Conservation (phyloP, 2,797 vertebrate genomes). For the Channa striata region DNA sequence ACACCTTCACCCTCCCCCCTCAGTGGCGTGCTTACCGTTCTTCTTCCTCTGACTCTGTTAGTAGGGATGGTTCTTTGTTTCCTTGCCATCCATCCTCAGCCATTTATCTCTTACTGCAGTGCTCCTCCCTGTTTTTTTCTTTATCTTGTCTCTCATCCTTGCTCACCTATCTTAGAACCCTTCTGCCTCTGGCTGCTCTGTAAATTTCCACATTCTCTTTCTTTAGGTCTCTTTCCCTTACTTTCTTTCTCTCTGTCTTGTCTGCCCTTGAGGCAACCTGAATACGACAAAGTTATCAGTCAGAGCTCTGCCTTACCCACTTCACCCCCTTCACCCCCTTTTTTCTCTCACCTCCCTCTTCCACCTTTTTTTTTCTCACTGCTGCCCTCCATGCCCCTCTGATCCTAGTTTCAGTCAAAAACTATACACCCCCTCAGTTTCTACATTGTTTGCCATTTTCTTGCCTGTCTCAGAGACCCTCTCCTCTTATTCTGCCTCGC, state of each 20-base stretch:
- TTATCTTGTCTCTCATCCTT: constrained; percentile 50
- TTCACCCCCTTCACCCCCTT: constrained; percentile 25
- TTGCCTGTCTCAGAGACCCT: neutral
- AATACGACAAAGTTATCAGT: constrained; percentile 81
- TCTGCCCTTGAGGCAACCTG: constrained; percentile 82
- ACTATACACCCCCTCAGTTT: constrained; percentile 13
- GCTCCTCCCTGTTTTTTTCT: constrained; percentile 17
- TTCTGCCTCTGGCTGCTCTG: constrained; percentile 61
- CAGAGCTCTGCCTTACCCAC: constrained; percentile 61
- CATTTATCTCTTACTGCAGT: constrained; percentile 36
- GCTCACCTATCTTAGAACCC: constrained; percentile 58
- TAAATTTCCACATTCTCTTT: constrained; percentile 65
- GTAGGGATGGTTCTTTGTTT: constrained; percentile 35
- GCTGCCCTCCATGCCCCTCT: constrained; percentile 65
- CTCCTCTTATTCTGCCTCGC: neutral
- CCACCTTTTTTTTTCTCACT: constrained; percentile 50
- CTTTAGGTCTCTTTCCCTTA: constrained; percentile 62
- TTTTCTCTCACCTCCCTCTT: constrained; percentile 5
- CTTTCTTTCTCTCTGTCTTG: constrained; percentile 63
- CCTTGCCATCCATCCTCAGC: constrained; percentile 33
- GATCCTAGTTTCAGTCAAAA: constrained; percentile 36
- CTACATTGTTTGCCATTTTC: neutral
- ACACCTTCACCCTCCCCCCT: constrained; percentile 1
- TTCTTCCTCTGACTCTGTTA: constrained; percentile 24
- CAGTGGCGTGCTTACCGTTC: constrained; percentile 9